These are phyloP conservation scores for Cyphomyrus plagiostoma DNA, from an alignment of 2,113 vertebrate species.

Conservation along the genomic window DNA sequence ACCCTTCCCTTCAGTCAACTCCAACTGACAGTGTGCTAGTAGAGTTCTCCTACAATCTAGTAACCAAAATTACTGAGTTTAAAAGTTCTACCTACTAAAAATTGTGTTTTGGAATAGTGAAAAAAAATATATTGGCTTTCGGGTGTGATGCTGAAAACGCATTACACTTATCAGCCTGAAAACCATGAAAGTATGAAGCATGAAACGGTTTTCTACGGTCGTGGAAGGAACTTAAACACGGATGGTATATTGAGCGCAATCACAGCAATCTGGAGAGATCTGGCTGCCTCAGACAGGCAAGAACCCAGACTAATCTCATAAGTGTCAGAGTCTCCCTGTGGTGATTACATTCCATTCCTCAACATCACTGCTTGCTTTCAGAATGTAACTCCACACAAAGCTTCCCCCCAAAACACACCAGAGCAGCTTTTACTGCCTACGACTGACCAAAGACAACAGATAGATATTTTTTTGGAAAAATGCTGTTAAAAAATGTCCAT, in stretches of 20 bases:
- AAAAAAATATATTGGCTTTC: background rate
- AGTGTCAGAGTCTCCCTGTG: background rate
- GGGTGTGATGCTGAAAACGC: background rate
- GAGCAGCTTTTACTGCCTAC: background rate
- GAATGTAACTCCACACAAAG: background rate
- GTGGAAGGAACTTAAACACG: background rate
- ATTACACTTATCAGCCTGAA: background rate
- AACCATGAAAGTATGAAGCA: background rate
- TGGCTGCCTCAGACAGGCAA: background rate
- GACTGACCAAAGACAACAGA: background rate
- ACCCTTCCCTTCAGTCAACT: background rate
- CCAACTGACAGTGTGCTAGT: background rate
- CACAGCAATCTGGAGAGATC: background rate
- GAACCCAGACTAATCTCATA: background rate
- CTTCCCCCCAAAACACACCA: background rate
- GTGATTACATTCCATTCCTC: background rate
- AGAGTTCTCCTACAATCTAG: background rate
- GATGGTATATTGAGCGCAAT: background rate
- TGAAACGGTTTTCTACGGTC: background rate
- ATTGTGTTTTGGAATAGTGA: background rate
- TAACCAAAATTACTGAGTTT: background rate
- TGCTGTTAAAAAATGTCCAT: background rate
- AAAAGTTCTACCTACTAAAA: background rate
- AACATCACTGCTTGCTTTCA: background rate
- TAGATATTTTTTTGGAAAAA: background rate